phyloP scores from a whole-genome alignment of 2,888 invertebrate species.

The Coenonympha glycerion region DNA sequence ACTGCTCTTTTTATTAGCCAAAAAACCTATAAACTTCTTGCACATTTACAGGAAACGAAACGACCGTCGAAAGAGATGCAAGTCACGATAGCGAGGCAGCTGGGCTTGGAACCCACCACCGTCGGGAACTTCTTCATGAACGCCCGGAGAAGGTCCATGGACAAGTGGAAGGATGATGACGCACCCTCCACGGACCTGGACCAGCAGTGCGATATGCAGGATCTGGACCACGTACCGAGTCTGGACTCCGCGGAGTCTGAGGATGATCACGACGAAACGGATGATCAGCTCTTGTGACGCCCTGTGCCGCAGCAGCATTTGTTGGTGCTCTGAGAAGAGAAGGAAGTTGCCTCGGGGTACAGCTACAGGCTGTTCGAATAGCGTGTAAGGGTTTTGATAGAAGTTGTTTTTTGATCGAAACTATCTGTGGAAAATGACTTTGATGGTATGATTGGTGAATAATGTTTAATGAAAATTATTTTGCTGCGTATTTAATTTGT shows the following conservation, averaged over 20 bases:
- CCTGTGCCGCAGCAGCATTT: constrained; percentile 60
- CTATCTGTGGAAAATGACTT: no score
- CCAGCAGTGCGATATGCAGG: constrained; percentile 70
- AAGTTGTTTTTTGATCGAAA: no score
- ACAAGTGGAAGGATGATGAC: constrained; percentile 98
- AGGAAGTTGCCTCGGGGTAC: constrained; percentile 41
- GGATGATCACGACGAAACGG: constrained; percentile 63
- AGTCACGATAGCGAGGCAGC: constrained; percentile 97
- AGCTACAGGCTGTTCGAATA: constrained; percentile 10
- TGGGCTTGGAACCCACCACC: constrained; percentile 97
- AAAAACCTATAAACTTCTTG: constrained; percentile 4
- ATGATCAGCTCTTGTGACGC: constrained; percentile 75
- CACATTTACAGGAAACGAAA: constrained; percentile 90
- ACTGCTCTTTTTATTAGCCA: no score
- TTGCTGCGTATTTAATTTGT: no score
- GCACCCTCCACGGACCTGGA: constrained; percentile 78
- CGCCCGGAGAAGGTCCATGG: constrained; percentile 97
- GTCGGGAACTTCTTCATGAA: constrained; percentile 99
- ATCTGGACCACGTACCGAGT: constrained; percentile 63
- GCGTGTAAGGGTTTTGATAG: not conserved
- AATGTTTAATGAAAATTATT: no score
- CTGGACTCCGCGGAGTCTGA: constrained; percentile 67
- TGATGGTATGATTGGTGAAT: no score
- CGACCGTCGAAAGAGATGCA: constrained; percentile 99
- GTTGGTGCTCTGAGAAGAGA: constrained; percentile 63